phyloP scores from a whole-genome alignment of 2,113 vertebrate genomes.

The Rhinichthys klamathensis region DNA sequence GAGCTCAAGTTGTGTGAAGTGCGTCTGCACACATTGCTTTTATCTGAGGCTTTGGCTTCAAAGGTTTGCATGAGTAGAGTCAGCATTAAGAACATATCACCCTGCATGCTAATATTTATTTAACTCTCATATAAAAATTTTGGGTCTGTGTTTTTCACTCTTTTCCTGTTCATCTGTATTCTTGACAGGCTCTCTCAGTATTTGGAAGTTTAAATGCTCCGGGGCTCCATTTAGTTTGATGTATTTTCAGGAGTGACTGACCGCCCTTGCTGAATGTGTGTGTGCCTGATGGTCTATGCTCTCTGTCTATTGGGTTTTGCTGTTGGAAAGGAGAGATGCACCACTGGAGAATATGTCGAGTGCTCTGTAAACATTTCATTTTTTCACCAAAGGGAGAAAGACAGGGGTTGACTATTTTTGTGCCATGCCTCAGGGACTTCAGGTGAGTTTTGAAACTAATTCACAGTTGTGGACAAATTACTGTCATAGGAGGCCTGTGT shows the following conservation, averaged over 20 bases:
- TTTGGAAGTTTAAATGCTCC: slow-evolving; percentile 39
- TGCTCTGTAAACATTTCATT: slow-evolving; percentile 4
- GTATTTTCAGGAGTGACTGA: slow-evolving; percentile 50
- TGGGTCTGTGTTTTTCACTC: not conserved
- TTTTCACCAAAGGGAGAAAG: slow-evolving; percentile 26
- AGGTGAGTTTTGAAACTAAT: slow-evolving; percentile 9
- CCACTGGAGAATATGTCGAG: not conserved
- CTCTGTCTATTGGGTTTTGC: not conserved
- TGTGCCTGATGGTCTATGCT: not conserved
- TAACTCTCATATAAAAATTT: not conserved
- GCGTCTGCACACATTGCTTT: not conserved
- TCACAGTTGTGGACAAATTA: slow-evolving; percentile 22
- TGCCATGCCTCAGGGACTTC: not conserved
- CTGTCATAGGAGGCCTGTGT: not conserved
- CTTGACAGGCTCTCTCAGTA: not conserved
- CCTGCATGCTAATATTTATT: not conserved
- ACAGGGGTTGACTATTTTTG: slow-evolving; percentile 37
- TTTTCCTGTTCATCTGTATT: not conserved
- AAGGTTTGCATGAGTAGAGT: not conserved
- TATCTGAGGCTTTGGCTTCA: slow-evolving; percentile 11
- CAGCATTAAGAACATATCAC: slow-evolving; percentile 18
- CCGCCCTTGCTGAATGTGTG: not conserved
- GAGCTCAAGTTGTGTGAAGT: not conserved
- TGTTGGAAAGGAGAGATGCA: not conserved
- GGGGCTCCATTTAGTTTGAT: slow-evolving; percentile 49